Evolutionary conservation across 2,888 invertebrate species (phyloP).

Genomic region (Drosophila eohydei): DNA sequence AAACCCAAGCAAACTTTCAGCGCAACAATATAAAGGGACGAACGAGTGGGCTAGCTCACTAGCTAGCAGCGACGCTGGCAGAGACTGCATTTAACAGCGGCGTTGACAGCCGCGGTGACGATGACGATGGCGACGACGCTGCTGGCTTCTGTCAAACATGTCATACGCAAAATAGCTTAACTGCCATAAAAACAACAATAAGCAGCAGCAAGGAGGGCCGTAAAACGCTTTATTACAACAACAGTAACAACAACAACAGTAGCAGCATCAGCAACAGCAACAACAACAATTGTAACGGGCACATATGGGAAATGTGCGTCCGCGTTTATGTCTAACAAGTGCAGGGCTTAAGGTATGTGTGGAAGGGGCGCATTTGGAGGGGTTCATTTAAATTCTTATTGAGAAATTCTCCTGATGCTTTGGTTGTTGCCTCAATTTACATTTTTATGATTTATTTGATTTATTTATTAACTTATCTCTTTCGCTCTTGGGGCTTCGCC

Average conservation of each 20-base stretch:
- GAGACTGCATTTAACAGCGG: constrained; percentile 64
- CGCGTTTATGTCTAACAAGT: constrained; percentile 67
- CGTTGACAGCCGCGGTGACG: constrained; percentile 64
- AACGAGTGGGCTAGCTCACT: constrained; percentile 1
- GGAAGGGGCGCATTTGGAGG: background rate
- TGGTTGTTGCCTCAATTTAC: constrained; percentile 44
- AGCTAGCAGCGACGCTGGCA: constrained; percentile 10
- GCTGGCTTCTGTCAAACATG: constrained; percentile 77
- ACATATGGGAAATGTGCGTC: constrained; percentile 65
- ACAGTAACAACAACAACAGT: constrained; percentile 19
- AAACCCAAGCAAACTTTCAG: constrained; percentile 51
- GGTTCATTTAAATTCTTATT: constrained; percentile 39
- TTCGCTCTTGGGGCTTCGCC: constrained; percentile 19
- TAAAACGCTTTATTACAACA: constrained; percentile 76
- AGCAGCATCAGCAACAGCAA: constrained; percentile 18
- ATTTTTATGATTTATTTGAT: constrained; percentile 66
- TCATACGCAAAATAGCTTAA: constrained; percentile 81
- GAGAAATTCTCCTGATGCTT: constrained; percentile 29
- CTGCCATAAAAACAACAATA: constrained; percentile 75
- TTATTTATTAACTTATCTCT: constrained; percentile 63
- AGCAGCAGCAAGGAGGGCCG: constrained; percentile 38
- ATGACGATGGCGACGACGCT: background rate
- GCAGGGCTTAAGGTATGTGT: constrained; percentile 22
- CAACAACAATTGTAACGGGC: constrained; percentile 11
- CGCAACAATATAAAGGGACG: constrained; percentile 23